Evolutionary conservation across 2,888 invertebrate genomes (phyloP), one percentile per base, ranked within the genome.

Genomic region (Smittia aterrima): DNA sequence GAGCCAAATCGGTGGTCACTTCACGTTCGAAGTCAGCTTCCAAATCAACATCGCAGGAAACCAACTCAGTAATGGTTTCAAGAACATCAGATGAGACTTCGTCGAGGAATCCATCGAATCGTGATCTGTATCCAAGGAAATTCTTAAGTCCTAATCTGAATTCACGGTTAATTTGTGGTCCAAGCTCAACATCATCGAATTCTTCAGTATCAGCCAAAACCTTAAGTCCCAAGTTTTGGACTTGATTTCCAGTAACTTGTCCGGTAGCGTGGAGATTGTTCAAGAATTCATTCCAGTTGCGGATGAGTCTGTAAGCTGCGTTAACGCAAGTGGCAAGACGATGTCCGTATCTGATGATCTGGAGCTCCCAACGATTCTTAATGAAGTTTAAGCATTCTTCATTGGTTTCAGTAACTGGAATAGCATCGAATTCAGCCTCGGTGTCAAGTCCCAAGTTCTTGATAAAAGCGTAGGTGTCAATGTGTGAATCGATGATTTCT

Each of bases 391-490:
- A 16, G n/a, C 72, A 72, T 40, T 20, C 40, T 24, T 20, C 2
- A 38, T 62, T 62, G 4, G 16, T 6, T 24, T 32, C 22, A 6
- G 13, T 13, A n/a, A 27, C 24, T 7, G 38, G n/a, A 1, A 27
- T 24, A 4, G 54, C 20, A 2, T 38, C 62, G n/a, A 64, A 25
- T 27, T 64, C 64, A n/a, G 11, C 64, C 18, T 18, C 20, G 6
- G 72, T 38, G 1, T 58, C 72, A n/a, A 20, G 13, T 11, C 72
- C 72, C 11, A 16, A 18, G 1, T 27, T 62, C 11, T 22, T 54
- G 62, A 72, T 72, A 16, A 62, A 72, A 13, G 54, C 72, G 11
- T 72, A 72, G 16, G 72, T 38, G 16, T 62, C 18, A 18, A 72
- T 20, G 32, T 72, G 62, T 22, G 58, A 62, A 9, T 58, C 62